Evolutionary conservation across 2,113 vertebrate species (phyloP), one percentile per base, ranked within the genome.

Genomic region (Nycticryphes semicollaris): DNA sequence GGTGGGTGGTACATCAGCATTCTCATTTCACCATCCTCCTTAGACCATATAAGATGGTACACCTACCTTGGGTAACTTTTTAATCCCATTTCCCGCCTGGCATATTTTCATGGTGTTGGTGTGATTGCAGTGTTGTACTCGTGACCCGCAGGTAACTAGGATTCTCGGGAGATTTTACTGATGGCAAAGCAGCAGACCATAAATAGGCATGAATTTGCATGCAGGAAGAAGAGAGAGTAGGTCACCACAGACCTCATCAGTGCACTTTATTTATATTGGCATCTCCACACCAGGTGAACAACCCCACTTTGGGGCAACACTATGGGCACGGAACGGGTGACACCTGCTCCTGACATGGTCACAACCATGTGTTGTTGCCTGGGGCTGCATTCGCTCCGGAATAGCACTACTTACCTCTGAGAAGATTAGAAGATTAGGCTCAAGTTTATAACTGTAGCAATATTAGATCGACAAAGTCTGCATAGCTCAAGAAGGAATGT

Each of bases 401-500:
- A 45, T 8, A 84, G 47, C 51, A 28, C 39, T 79, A 7, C 62
- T 73, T 53, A 54, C 59, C 47, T 45, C 72, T 0, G 0, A 60
- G 69, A 67, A 48, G 87, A 84, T 70, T 45, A 93, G 81, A 75
- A 89, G 75, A 82, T 92, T 67, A 91, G 33, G 16, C 35, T 90
- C 1, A 10, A 80, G 70, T 88, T 93, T 85, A 45, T 75, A 87
- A 68, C 21, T 89, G 73, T 78, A 60, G 80, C 78, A 74, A 39
- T 92, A 56, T 81, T 75, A 68, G 80, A 72, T 84, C 56, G 54
- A 77, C 57, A 64, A 51, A 84, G 51, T 72, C 89, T 25, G 0
- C 60, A 53, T 13, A 87, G 80, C 80, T 92, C 56, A 84, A 43
- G 76, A 64, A 94, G 73, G 66, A 92, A 92, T 81, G 73, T 39